These are phyloP conservation scores for Caenorhabditis sp. DNA, from an alignment of 2,888 invertebrate genomes.

Conservation along the genomic window DNA sequence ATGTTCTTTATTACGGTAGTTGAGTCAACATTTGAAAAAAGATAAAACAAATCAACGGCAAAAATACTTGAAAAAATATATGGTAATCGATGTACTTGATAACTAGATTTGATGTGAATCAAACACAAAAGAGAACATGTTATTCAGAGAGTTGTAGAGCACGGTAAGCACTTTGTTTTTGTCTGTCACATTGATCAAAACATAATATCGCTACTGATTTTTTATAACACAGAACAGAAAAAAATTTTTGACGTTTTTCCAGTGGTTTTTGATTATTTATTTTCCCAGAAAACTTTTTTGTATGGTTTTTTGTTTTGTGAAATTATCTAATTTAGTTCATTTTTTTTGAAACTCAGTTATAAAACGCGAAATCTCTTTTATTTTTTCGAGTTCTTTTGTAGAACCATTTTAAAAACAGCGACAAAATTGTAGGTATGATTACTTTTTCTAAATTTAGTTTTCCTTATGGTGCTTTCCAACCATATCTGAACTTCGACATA, in stretches of 20 bases:
- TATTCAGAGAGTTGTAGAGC: slow-evolving; percentile 9
- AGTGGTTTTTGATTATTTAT: neutral
- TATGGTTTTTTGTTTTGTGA: too few species aligned
- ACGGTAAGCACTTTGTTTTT: slow-evolving; percentile 29
- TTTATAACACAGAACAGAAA: neutral
- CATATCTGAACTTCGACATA: too few species aligned
- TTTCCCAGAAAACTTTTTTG: too few species aligned
- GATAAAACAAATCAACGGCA: slow-evolving; percentile 15
- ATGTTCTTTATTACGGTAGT: neutral
- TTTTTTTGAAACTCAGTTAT: too few species aligned
- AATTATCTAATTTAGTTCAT: too few species aligned
- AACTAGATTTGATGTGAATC: slow-evolving; percentile 21
- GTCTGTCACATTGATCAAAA: neutral
- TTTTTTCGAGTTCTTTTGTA: too few species aligned
- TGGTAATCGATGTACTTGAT: slow-evolving; percentile 19
- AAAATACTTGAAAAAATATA: slow-evolving; percentile 2
- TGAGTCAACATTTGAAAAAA: slow-evolving; percentile 2
- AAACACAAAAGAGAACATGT: slow-evolving; percentile 5
- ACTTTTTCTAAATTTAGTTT: too few species aligned
- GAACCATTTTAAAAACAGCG: too few species aligned
- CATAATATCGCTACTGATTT: neutral
- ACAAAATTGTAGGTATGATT: too few species aligned
- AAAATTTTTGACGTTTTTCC: neutral
- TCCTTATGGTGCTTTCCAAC: too few species aligned
- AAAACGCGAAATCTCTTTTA: too few species aligned